These are phyloP conservation scores for Phymastichus coffea DNA, from an alignment of 1,140 invertebrate genomes.

Conservation along the genomic window DNA sequence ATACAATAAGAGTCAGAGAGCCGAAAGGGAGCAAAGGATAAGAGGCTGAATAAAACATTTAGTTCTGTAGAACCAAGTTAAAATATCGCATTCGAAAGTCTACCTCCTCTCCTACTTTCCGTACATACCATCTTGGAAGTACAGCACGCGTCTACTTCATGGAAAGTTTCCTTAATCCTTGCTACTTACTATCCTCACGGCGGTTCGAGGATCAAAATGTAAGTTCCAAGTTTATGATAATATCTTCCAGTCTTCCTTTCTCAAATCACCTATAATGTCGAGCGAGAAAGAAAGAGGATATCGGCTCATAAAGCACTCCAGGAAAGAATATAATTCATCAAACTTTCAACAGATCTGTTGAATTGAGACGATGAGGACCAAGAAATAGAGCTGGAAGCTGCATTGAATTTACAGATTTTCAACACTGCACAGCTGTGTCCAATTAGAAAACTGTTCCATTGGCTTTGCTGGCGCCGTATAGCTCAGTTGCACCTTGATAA, in stretches of 20 bases:
- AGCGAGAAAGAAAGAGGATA: constrained; percentile 24
- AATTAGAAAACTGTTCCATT: constrained; percentile 1
- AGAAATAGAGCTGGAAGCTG: constrained; percentile 1
- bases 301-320: constrained; percentile 20
- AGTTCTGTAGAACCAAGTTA: constrained; percentile 17
- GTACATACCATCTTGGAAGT: neutral
- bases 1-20: constrained; percentile 2
- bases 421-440: neutral
- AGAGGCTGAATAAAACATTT: constrained; percentile 25
- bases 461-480: neutral
- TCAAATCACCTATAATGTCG: constrained; percentile 10
- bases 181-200: constrained; percentile 38
- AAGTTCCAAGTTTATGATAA: constrained; percentile 38
- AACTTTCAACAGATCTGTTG: too few species aligned
- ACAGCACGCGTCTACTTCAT: constrained; percentile 29
- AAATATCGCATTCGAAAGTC: constrained; percentile 18
- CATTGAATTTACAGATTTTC: too few species aligned
- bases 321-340: constrained; percentile 14
- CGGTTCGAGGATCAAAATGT: constrained; percentile 33
- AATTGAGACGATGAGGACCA: too few species aligned
- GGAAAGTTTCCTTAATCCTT: constrained; percentile 43
- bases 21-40: constrained; percentile 3
- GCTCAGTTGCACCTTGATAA: constrained; percentile 1
- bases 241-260: constrained; percentile 30
- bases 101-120: neutral